A percentile compares a stretch with the other conserved stretches of the same genome.
These are phyloP conservation scores for Holotrichia oblita DNA, from an alignment of 1,140 invertebrate genomes.

Conservation along the genomic window DNA sequence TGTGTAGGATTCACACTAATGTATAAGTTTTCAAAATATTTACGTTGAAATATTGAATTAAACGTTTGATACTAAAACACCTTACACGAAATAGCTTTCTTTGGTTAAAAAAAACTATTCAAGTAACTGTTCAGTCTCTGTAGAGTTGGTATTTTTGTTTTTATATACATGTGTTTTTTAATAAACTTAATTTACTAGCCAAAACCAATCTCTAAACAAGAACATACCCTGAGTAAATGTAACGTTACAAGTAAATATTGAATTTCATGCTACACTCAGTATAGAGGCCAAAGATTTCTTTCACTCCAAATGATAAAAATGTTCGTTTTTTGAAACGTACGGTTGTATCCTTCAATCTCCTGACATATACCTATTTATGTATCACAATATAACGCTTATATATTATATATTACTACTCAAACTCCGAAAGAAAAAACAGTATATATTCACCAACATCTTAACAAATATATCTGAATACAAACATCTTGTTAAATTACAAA, in stretches of 20 bases:
- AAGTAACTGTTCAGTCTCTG: too few relatives aligned
- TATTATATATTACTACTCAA: constrained; percentile 28
- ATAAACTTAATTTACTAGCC: too few relatives aligned
- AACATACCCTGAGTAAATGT: too few relatives aligned
- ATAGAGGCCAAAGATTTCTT: background rate
- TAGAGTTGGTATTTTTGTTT: too few relatives aligned
- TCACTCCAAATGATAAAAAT: background rate
- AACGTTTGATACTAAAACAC: too few relatives aligned
- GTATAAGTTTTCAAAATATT: too few relatives aligned
- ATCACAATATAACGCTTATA: constrained; percentile 30
- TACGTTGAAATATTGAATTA: too few relatives aligned
- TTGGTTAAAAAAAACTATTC: too few relatives aligned
- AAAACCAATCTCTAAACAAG: too few relatives aligned
- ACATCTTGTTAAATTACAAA: constrained; percentile 13
- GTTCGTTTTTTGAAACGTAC: background rate
- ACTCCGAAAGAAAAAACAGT: constrained; percentile 10
- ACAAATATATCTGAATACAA: constrained; percentile 23
- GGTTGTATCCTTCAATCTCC: background rate
- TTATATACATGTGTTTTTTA: too few relatives aligned
- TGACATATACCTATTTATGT: constrained; percentile 24
- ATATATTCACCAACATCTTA: constrained; percentile 32
- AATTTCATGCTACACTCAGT: background rate
- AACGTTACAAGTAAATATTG: background rate
- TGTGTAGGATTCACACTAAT: too few relatives aligned
- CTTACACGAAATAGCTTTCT: too few relatives aligned